A percentile compares a stretch with the other conserved stretches of the same genome.
These are phyloP conservation scores for Dolichomitus sp. DNA, from an alignment of 2,888 invertebrate species.

Conservation along the genomic window DNA sequence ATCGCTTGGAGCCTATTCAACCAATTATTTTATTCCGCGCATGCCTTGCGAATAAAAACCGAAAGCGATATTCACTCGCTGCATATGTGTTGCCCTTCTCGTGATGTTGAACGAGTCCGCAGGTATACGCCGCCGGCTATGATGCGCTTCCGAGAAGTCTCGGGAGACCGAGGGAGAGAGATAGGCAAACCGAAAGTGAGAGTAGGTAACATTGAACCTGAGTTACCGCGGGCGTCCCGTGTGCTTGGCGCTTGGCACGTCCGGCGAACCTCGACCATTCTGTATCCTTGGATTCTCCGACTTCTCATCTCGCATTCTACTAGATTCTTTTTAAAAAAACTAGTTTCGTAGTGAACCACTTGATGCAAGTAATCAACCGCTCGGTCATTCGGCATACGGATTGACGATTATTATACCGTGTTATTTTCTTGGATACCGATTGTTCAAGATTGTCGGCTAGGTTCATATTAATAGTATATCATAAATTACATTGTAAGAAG, in stretches of 20 bases:
- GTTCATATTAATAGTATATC: not conserved
- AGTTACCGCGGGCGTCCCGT: conserved; percentile 42
- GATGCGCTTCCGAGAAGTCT: conserved; percentile 52
- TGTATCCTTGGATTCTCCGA: conserved; percentile 54
- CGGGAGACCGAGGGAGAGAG: conserved; percentile 37
- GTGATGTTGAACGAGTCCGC: conserved; percentile 45
- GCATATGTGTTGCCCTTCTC: conserved; percentile 17
- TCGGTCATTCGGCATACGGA: not conserved
- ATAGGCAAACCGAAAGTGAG: conserved; percentile 78
- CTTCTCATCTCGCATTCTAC: conserved; percentile 26
- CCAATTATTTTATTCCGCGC: no score
- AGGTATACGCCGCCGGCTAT: conserved; percentile 42
- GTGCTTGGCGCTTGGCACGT: conserved; percentile 37
- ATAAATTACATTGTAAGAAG: conserved; percentile 8
- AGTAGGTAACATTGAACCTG: conserved; percentile 79
- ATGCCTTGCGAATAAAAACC: conserved; percentile 6
- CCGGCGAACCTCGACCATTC: conserved; percentile 41
- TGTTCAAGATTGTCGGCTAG: not conserved
- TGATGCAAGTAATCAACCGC: conserved; percentile 20
- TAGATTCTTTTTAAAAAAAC: not conserved
- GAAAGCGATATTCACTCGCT: conserved; percentile 13
- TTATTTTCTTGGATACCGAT: not conserved
- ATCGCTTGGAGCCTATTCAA: no score
- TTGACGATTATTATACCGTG: conserved; percentile 5
- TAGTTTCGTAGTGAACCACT: conserved; percentile 15